Percentiles rank a stretch among this genome's conserved stretches.
These are phyloP conservation scores for Zenarchopterus dispar DNA, from an alignment of 2,797 vertebrate species.

Conservation along the genomic window DNA sequence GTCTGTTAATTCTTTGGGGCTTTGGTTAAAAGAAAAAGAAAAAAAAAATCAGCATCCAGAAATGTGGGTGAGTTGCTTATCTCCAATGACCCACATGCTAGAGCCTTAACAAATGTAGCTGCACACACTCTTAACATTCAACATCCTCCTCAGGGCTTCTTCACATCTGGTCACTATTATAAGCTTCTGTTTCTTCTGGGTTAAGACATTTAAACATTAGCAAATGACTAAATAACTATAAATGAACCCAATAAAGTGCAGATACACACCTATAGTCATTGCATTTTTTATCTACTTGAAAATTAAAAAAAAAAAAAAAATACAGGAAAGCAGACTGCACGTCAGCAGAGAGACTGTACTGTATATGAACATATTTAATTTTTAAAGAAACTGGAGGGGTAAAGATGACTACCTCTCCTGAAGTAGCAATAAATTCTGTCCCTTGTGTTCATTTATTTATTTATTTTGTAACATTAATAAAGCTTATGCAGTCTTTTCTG, in stretches of 20 bases:
- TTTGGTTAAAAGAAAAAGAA: neutral
- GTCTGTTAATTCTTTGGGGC: constrained; percentile 24
- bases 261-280: neutral
- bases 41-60: constrained; percentile 24
- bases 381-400: constrained; percentile 63
- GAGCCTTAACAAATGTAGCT: no score
- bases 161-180: no score
- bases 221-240: no score
- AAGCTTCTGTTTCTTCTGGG: no score
- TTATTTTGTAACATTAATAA: constrained; percentile 9
- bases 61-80: no score
- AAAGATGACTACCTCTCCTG: constrained; percentile 30
- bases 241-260: no score
- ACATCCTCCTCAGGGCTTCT: no score
- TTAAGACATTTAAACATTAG: no score
- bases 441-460: constrained; percentile 1
- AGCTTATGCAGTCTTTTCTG: constrained; percentile 36
- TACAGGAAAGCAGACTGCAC: neutral
- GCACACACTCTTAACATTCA: no score
- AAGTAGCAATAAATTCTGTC: constrained; percentile 41
- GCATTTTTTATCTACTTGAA: neutral
- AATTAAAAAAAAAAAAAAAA: no score
- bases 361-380: neutral
- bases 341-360: no score
- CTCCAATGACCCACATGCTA: no score